These are phyloP conservation scores for Thymallus thymallus DNA, from an alignment of 2,113 vertebrate genomes.

Conservation along the genomic window DNA sequence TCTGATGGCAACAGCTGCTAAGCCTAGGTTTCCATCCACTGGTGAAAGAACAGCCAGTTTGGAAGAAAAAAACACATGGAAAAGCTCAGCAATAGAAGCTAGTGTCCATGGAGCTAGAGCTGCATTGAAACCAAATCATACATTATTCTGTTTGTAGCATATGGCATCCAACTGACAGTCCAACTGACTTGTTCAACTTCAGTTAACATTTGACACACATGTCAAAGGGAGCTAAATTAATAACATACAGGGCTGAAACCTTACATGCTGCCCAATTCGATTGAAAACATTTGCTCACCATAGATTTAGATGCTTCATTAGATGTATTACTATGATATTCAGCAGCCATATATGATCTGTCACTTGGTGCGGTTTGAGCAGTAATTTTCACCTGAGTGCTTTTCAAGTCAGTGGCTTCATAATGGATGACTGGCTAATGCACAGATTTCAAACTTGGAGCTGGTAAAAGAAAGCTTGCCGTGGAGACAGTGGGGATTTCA, in stretches of 20 bases:
- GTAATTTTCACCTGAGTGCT: background rate
- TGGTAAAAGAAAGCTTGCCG: slow-evolving; percentile 5
- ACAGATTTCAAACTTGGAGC: slow-evolving; percentile 3
- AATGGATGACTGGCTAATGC: slow-evolving; percentile 16
- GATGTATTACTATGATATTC: background rate
- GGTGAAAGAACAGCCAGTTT: slow-evolving; percentile 1
- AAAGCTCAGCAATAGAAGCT: slow-evolving; percentile 4
- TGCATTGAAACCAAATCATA: background rate
- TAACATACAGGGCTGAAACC: background rate
- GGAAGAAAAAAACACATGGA: slow-evolving; percentile 2
- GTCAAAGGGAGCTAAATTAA: background rate
- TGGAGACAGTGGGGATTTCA: background rate
- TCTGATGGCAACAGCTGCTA: slow-evolving; percentile 27
- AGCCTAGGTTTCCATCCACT: slow-evolving; percentile 20
- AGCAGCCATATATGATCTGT: background rate
- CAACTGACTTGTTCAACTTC: background rate
- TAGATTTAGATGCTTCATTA: background rate
- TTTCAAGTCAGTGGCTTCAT: background rate
- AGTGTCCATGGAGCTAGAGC: background rate
- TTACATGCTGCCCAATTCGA: background rate
- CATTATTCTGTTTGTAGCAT: background rate
- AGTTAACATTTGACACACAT: background rate
- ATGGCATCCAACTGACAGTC: slow-evolving; percentile 1
- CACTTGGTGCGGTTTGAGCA: background rate
- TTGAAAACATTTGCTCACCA: background rate